Percentiles rank a stretch among this genome's conserved stretches.
phyloP scores from a whole-genome alignment of 2,888 invertebrate species.

The Stenodera caucasica region DNA sequence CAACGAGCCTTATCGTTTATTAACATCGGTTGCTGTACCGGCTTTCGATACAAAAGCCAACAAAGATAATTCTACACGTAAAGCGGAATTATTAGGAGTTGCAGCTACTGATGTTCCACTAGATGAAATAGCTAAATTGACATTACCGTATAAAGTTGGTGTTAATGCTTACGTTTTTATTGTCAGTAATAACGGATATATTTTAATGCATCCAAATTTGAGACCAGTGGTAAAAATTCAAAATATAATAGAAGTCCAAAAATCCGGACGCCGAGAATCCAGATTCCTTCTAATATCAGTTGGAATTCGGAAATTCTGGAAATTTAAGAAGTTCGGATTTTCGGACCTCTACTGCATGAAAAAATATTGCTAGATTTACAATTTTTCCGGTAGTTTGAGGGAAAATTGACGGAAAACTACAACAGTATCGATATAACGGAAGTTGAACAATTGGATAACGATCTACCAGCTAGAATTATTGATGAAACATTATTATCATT shows the following conservation, averaged over 20 bases:
- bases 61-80: conserved; percentile 60
- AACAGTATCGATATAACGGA: conserved; percentile 96
- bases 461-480: conserved; percentile 66
- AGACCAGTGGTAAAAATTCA: conserved; percentile 77
- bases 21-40: conserved; percentile 91
- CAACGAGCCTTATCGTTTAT: conserved; percentile 65
- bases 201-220: conserved; percentile 91
- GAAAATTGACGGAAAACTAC: conserved; percentile 65
- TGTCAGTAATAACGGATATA: conserved; percentile 95
- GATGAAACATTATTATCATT: conserved; percentile 62
- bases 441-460: conserved; percentile 82
- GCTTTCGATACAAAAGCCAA: conserved; percentile 80
- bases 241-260: neutral
- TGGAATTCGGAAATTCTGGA: too few species aligned
- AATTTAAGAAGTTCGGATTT: too few species aligned
- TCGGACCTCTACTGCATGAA: too few species aligned
- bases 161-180: conserved; percentile 96
- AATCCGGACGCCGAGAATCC: too few species aligned
- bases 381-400: conserved; percentile 35
- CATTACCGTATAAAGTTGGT: conserved; percentile 91
- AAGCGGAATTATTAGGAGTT: conserved; percentile 86
- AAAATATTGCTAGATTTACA: too few species aligned
- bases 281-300: too few species aligned
- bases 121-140: conserved; percentile 85
- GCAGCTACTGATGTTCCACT: conserved; percentile 95